phyloP scores from a whole-genome alignment of 2,888 invertebrate species.

The Laothoe populi region DNA sequence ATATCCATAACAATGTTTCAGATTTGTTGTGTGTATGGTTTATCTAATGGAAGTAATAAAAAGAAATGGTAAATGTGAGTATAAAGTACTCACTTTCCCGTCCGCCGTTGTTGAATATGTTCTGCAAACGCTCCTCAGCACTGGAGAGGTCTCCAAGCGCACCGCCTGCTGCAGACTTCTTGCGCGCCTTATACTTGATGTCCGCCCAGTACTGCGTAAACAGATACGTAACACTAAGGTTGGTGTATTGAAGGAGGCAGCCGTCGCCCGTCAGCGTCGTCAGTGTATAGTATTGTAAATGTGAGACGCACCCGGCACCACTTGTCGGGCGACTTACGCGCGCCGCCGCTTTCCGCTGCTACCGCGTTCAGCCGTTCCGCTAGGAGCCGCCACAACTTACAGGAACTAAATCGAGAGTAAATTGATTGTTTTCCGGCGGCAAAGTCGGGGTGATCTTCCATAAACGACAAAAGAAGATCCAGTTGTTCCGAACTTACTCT shows the following conservation, averaged over 20 bases:
- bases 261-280: neutral
- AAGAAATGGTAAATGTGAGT: too few relatives aligned
- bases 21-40: too few relatives aligned
- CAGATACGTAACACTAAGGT: neutral
- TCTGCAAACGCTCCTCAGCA: slow-evolving; percentile 71
- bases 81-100: slow-evolving; percentile 60
- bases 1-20: too few relatives aligned
- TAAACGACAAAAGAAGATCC: slow-evolving; percentile 73
- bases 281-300: slow-evolving; percentile 16
- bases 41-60: too few relatives aligned
- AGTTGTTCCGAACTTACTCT: slow-evolving; percentile 77
- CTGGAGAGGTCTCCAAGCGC: slow-evolving; percentile 71
- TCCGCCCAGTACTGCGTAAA: slow-evolving; percentile 75
- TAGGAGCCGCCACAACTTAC: slow-evolving; percentile 94
- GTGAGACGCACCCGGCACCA: slow-evolving; percentile 72
- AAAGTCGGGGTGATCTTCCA: slow-evolving; percentile 80
- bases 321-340: slow-evolving; percentile 76
- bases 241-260: neutral
- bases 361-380: slow-evolving; percentile 81
- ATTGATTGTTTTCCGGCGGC: slow-evolving; percentile 76
- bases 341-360: slow-evolving; percentile 69
- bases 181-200: slow-evolving; percentile 75
- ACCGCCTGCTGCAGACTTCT: slow-evolving; percentile 72
- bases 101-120: slow-evolving; percentile 58
- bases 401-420: slow-evolving; percentile 76